Evolutionary conservation across 2,113 vertebrate genomes (phyloP), one percentile per base, ranked within the genome.

Genomic region (Panthera uncia): DNA sequence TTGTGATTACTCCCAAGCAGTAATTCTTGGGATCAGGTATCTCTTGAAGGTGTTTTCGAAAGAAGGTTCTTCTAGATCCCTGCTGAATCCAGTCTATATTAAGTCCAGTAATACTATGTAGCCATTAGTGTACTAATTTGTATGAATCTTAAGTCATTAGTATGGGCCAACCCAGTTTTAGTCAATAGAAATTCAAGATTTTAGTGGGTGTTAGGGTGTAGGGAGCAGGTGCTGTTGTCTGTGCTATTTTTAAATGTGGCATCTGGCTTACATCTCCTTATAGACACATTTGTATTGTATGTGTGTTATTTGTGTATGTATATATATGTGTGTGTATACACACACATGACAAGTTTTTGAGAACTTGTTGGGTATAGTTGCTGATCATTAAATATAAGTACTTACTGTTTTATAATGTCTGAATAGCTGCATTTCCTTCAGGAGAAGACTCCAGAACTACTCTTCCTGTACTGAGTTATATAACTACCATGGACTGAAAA

Each of bases 361-460:
- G 52, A 86, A 71, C 25, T 57, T 93, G 21, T 16, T 66, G 84
- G 73, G 14, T 45, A 86, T 45, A 69, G 21, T 85, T 96, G 65
- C 13, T 93, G 38, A 69, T 88, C 1, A 18, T 94, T 86, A 89
- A 94, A 73, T 87, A 82, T 3, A 74, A 63, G 69, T 87, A 76
- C n/a, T n/a, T 89, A 84, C 16, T 96, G 9, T 94, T 97, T 93
- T 81, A 63, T 19, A 38, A 68, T 95, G 31, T 93, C 50, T 80
- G 38, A 93, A 85, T 96, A 76, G 48, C 66, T 85, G 6, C 16
- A 61, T 95, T 88, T 96, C 31, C 69, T 91, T 63, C 12, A 82
- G 76, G 31, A 93, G 65, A 81, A 85, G 41, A 85, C 76, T 95
- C 57, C 74, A 80, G 65, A 90, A 9, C 45, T 5, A 61, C 25